Conservation (phyloP, 2,113 vertebrate species). For the Pelecanus crispus region DNA sequence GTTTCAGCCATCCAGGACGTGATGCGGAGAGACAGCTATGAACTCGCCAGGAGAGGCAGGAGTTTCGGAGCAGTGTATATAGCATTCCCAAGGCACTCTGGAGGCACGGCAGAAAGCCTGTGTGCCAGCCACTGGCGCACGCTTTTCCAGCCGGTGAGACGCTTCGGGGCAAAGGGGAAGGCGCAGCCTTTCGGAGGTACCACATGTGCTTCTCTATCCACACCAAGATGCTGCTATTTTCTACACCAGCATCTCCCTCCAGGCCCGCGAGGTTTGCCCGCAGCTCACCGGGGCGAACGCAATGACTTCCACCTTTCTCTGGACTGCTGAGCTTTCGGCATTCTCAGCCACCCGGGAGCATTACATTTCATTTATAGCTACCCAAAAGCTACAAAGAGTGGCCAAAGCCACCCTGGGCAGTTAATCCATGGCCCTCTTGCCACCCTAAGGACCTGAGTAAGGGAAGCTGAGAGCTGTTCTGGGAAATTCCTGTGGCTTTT, state of each 20-base stretch:
- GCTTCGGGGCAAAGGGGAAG: neutral
- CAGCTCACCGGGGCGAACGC: rapidly evolving
- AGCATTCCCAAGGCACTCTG: rapidly evolving
- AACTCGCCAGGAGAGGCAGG: neutral
- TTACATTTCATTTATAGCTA: neutral
- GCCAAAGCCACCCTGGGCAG: neutral
- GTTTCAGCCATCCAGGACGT: neutral
- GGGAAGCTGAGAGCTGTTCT: neutral
- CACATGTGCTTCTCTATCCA: rapidly evolving
- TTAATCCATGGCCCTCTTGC: neutral
- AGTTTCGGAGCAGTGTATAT: rapidly evolving
- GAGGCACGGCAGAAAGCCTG: neutral
- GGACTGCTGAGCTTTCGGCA: rapidly evolving
- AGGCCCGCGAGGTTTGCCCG: rapidly evolving
- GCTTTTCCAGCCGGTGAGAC: rapidly evolving
- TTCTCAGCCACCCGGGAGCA: neutral
- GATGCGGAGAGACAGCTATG: neutral
- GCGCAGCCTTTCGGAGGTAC: neutral
- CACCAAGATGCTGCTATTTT: neutral
- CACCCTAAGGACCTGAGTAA: neutral
- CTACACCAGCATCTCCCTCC: neutral
- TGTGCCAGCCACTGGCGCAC: neutral
- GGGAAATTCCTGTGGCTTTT: neutral
- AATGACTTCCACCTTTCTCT: neutral
- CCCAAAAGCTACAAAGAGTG: neutral